Conservation (phyloP, 2,888 invertebrate species). For the Lithodes maja region DNA sequence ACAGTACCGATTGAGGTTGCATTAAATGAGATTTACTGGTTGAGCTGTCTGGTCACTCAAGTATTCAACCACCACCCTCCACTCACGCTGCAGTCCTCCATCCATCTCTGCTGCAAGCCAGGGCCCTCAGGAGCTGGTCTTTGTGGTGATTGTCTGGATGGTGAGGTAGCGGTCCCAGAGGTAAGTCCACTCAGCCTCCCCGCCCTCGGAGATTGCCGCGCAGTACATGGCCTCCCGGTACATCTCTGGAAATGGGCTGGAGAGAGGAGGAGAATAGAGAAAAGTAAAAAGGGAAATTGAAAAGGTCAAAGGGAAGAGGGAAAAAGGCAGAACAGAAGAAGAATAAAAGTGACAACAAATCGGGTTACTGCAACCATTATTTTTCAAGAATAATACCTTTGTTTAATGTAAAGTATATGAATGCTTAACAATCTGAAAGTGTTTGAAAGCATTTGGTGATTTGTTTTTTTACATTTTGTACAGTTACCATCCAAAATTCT, state of each 20-base stretch:
- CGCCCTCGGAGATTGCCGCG: conserved; percentile 81
- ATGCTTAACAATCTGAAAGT: too few species aligned
- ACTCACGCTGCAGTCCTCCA: conserved; percentile 41
- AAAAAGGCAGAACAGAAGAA: not conserved
- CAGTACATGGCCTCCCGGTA: conserved; percentile 81
- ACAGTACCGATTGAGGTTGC: too few species aligned
- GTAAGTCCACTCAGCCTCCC: conserved; percentile 84
- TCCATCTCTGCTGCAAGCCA: conserved; percentile 48
- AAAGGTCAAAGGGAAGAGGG: not conserved
- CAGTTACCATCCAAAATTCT: too few species aligned
- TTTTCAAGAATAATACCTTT: too few species aligned
- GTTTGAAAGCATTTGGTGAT: too few species aligned
- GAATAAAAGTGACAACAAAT: too few species aligned
- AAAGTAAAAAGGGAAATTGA: too few species aligned
- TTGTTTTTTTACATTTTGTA: too few species aligned
- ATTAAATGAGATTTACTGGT: too few species aligned
- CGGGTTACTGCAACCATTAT: too few species aligned
- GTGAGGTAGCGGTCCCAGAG: conserved; percentile 81
- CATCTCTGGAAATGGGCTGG: not conserved
- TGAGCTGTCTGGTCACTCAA: too few species aligned
- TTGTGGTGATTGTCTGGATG: conserved; percentile 78
- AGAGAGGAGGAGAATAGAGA: not conserved
- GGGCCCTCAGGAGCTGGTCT: conserved; percentile 30
- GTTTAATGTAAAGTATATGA: too few species aligned
- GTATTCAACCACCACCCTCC: not conserved